phyloP scores from a whole-genome alignment of 2,888 invertebrate species.

The Cabera pusaria region DNA sequence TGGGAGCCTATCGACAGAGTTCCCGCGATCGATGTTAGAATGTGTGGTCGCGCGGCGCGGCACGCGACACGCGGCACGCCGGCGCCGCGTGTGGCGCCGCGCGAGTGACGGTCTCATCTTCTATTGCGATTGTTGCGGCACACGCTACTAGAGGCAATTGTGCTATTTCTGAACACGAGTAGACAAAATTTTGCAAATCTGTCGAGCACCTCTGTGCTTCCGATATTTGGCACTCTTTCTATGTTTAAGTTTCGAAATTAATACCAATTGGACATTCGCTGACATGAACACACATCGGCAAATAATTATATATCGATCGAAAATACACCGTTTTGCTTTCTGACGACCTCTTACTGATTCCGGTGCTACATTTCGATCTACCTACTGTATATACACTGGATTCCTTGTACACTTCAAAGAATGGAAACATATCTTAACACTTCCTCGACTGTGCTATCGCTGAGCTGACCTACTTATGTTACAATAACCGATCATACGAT shows the following conservation, averaged over 20 bases:
- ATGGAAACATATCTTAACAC: slow-evolving; percentile 34
- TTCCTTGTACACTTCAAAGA: slow-evolving; percentile 35
- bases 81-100: slow-evolving; percentile 36
- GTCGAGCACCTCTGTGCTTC: slow-evolving; percentile 80
- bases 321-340: slow-evolving; percentile 47
- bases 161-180: slow-evolving; percentile 66
- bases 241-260: slow-evolving; percentile 52
- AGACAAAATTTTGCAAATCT: slow-evolving; percentile 74
- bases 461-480: no score
- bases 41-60: slow-evolving; percentile 53
- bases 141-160: slow-evolving; percentile 57
- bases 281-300: slow-evolving; percentile 51
- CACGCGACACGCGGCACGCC: slow-evolving; percentile 21
- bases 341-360: slow-evolving; percentile 27
- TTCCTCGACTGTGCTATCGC: slow-evolving; percentile 36
- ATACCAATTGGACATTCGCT: slow-evolving; percentile 49
- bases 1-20: slow-evolving; percentile 70
- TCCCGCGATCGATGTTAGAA: slow-evolving; percentile 71
- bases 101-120: slow-evolving; percentile 50
- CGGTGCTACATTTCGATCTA: slow-evolving; percentile 32
- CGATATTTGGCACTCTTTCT: slow-evolving; percentile 78
- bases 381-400: slow-evolving; percentile 51
- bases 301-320: slow-evolving; percentile 28
- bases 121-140: slow-evolving; percentile 47
- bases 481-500: slow-evolving; percentile 27